These are phyloP conservation scores for Drosophila barbarae DNA, from an alignment of 2,888 invertebrate genomes.

Conservation along the genomic window DNA sequence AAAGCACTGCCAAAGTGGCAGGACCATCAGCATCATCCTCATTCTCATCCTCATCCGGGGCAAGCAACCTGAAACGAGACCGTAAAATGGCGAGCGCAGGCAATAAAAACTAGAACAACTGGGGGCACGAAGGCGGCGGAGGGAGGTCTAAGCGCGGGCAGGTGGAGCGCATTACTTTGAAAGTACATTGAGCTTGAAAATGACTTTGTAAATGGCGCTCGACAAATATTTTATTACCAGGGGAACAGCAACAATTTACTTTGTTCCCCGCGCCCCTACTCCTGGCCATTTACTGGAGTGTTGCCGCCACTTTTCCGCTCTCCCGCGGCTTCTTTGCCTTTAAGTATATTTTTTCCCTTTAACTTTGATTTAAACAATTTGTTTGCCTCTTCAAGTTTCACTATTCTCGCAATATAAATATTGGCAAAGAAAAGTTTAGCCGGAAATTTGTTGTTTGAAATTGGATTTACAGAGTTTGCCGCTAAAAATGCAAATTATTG, in stretches of 20 bases:
- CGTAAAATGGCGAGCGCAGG: conserved; percentile 62
- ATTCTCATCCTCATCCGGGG: conserved; percentile 22
- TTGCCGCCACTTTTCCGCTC: conserved; percentile 10
- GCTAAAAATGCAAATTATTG: neutral
- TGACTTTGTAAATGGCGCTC: conserved; percentile 72
- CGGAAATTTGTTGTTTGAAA: neutral
- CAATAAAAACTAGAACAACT: conserved; percentile 69
- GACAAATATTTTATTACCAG: conserved; percentile 70
- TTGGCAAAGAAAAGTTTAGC: neutral
- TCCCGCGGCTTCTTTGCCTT: conserved; percentile 4
- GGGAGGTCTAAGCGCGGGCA: conserved; percentile 41
- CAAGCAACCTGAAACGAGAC: conserved; percentile 54
- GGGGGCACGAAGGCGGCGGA: conserved; percentile 15
- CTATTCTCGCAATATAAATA: neutral
- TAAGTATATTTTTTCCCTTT: conserved; percentile 8
- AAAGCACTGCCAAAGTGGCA: conserved; percentile 19
- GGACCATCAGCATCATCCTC: conserved; percentile 20
- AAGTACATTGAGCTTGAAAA: conserved; percentile 72
- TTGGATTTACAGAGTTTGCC: neutral
- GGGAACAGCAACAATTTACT: conserved; percentile 62
- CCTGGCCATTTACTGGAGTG: conserved; percentile 19
- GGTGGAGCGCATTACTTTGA: conserved; percentile 68
- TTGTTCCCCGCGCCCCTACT: conserved; percentile 26
- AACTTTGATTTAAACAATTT: conserved; percentile 17
- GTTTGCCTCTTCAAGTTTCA: neutral